These are phyloP conservation scores for Takifugu rubripes DNA, from an alignment of 2,797 vertebrate species.

Conservation along the genomic window DNA sequence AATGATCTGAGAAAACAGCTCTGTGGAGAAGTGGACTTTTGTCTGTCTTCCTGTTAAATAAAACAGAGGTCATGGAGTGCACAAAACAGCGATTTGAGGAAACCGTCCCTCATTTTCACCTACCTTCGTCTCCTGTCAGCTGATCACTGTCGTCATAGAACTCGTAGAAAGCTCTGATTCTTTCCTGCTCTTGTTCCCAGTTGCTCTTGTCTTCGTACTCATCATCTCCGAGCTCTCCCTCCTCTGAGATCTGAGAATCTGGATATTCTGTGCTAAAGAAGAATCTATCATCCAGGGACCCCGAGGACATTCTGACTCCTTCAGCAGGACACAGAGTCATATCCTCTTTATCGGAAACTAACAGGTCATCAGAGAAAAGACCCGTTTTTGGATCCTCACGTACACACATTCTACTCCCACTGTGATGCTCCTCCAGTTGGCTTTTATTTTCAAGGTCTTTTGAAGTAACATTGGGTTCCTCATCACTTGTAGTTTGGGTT, in stretches of 20 bases:
- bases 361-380: slow-evolving; percentile 31
- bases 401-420: slow-evolving; percentile 19
- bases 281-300: slow-evolving; percentile 57
- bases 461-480: neutral
- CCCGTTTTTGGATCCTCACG: slow-evolving; percentile 18
- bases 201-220: slow-evolving; percentile 60
- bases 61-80: neutral
- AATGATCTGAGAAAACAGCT: slow-evolving; percentile 62
- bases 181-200: slow-evolving; percentile 68
- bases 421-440: slow-evolving; percentile 3
- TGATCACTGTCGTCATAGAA: slow-evolving; percentile 57
- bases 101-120: slow-evolving; percentile 8
- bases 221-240: slow-evolving; percentile 37
- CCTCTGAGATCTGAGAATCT: slow-evolving; percentile 13
- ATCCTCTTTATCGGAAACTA: slow-evolving; percentile 24
- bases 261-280: slow-evolving; percentile 33
- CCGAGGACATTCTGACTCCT: slow-evolving; percentile 12
- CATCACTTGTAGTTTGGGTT: slow-evolving; percentile 3
- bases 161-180: slow-evolving; percentile 70
- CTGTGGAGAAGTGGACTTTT: slow-evolving; percentile 63
- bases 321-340: slow-evolving; percentile 15
- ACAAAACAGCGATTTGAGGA: neutral
- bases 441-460: slow-evolving; percentile 9
- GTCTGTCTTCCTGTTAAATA: slow-evolving; percentile 53
- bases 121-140: slow-evolving; percentile 42